phyloP scores from a whole-genome alignment of 1,140 invertebrate genomes.

The Cepaea nemoralis region DNA sequence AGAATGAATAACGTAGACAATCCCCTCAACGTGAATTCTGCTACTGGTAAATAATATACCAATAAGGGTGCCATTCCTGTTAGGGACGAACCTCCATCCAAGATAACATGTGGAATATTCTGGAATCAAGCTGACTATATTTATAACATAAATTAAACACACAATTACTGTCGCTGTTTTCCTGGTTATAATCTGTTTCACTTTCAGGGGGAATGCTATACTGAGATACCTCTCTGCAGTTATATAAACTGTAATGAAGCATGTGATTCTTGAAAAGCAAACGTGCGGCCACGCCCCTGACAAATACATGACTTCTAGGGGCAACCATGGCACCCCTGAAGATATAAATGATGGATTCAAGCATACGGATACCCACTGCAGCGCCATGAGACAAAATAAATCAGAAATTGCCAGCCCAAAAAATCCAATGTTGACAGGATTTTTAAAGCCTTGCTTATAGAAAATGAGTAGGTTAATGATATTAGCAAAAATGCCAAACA shows the following conservation, averaged over 20 bases:
- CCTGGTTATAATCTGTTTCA: background rate
- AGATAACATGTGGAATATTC: background rate
- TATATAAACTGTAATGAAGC: background rate
- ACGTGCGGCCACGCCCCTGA: background rate
- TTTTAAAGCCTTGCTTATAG: background rate
- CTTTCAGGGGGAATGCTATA: slow-evolving; percentile 26
- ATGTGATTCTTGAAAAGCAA: background rate
- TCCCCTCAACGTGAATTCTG: background rate
- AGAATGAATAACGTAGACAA: background rate
- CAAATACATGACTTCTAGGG: background rate
- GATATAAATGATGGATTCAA: background rate
- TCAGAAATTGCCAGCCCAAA: background rate
- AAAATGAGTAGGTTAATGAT: slow-evolving; percentile 2
- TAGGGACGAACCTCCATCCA: slow-evolving; percentile 1
- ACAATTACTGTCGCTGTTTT: background rate
- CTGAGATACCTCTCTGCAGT: slow-evolving; percentile 12
- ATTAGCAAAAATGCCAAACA: background rate
- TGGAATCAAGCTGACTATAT: background rate
- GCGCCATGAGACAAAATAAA: background rate
- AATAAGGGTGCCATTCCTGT: slow-evolving; percentile 1
- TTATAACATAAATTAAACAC: background rate
- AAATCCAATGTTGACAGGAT: background rate
- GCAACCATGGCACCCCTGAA: background rate
- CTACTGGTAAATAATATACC: background rate
- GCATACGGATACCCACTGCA: background rate